These are phyloP conservation scores for Belonocnema kinseyi DNA, from an alignment of 1,140 invertebrate species.

Conservation along the genomic window DNA sequence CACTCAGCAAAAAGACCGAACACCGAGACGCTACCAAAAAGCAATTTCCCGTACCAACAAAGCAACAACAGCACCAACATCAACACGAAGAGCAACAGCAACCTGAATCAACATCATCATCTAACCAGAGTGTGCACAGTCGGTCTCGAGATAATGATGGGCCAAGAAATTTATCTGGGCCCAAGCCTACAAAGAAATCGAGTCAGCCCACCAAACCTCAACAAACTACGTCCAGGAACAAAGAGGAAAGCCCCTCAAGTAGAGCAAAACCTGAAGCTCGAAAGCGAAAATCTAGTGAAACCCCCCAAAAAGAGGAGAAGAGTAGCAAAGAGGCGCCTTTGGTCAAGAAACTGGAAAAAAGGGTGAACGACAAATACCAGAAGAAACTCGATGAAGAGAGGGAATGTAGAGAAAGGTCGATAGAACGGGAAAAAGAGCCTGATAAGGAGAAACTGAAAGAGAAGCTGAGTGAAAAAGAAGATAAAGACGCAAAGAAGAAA, in stretches of 20 bases:
- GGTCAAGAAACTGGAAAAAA: slow-evolving; percentile 84
- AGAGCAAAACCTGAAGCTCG: slow-evolving; percentile 74
- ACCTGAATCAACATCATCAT: slow-evolving; percentile 72
- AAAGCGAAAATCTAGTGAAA: slow-evolving; percentile 78
- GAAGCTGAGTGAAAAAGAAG: background rate
- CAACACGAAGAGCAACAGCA: slow-evolving; percentile 77
- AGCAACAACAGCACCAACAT: slow-evolving; percentile 51
- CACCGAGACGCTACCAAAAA: slow-evolving; percentile 53
- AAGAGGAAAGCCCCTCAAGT: slow-evolving; percentile 57
- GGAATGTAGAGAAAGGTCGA: slow-evolving; percentile 30
- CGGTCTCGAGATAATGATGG: slow-evolving; percentile 75
- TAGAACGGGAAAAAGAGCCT: slow-evolving; percentile 56
- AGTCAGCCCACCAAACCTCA: slow-evolving; percentile 57
- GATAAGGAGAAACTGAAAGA: slow-evolving; percentile 46
- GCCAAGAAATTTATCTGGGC: slow-evolving; percentile 71
- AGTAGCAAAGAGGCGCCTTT: slow-evolving; percentile 78
- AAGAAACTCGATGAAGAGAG: slow-evolving; percentile 37
- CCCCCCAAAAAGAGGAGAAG: slow-evolving; percentile 75
- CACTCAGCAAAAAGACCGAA: slow-evolving; percentile 66
- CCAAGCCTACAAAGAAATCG: slow-evolving; percentile 70
- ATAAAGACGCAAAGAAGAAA: background rate
- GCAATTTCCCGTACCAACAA: slow-evolving; percentile 43
- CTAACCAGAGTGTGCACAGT: slow-evolving; percentile 71
- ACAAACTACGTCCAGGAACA: slow-evolving; percentile 52
- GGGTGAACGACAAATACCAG: slow-evolving; percentile 71